Evolutionary conservation across 2,888 invertebrate genomes (phyloP).

Genomic region (Zaprionus bogoriensis): DNA sequence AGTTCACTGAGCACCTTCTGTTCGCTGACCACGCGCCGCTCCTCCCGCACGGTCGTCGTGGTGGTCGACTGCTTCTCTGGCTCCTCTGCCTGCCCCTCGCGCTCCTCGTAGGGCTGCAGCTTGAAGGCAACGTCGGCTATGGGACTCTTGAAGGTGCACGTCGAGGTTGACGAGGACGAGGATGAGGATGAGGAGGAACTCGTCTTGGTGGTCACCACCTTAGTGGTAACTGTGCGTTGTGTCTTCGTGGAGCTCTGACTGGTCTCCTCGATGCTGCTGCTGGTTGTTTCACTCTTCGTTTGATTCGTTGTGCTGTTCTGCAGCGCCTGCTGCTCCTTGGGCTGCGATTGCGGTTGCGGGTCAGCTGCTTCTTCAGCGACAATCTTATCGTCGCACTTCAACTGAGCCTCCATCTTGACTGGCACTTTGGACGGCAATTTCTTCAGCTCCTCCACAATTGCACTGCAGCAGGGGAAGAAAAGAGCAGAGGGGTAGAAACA

Average conservation of each 20-base stretch:
- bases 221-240: slow-evolving; percentile 57
- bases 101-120: slow-evolving; percentile 75
- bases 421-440: slow-evolving; percentile 62
- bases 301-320: slow-evolving; percentile 25
- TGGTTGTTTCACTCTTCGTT: slow-evolving; percentile 31
- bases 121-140: slow-evolving; percentile 65
- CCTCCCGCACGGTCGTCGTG: slow-evolving; percentile 71
- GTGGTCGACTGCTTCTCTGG: slow-evolving; percentile 8
- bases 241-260: slow-evolving; percentile 34
- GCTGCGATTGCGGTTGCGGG: background rate
- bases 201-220: slow-evolving; percentile 60
- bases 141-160: slow-evolving; percentile 27
- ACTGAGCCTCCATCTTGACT: slow-evolving; percentile 50
- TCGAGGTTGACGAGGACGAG: too few species aligned
- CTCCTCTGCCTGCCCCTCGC: slow-evolving; percentile 28
- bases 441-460: slow-evolving; percentile 80
- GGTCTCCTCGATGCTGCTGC: slow-evolving; percentile 35
- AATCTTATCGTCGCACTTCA: slow-evolving; percentile 53
- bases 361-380: slow-evolving; percentile 45
- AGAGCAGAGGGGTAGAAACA: slow-evolving; percentile 13
- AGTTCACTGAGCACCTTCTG: slow-evolving; percentile 74
- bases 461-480: slow-evolving; percentile 47
- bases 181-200: slow-evolving; percentile 43
- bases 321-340: background rate
- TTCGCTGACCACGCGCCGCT: slow-evolving; percentile 74